A percentile compares a stretch with the other conserved stretches of the same genome.
Conservation (phyloP, 2,113 vertebrate species). For the Psettodes erumei region DNA sequence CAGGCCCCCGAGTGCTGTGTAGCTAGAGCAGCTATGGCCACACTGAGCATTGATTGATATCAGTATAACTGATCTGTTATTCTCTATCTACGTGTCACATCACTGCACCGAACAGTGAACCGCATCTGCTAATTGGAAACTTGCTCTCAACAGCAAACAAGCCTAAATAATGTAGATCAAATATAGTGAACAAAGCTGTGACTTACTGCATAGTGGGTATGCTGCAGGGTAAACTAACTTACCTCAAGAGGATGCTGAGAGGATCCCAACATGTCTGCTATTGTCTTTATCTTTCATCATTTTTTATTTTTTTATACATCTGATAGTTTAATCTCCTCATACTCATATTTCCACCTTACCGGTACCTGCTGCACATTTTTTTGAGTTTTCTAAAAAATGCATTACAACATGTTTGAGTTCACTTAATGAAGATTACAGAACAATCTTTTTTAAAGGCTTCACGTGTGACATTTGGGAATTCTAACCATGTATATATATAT, state of each 20-base stretch:
- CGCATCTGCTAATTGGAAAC: constrained; percentile 52
- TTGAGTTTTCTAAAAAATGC: not conserved
- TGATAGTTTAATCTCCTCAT: constrained; percentile 40
- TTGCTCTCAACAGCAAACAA: constrained; percentile 14
- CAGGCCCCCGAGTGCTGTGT: constrained; percentile 37
- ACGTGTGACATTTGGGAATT: not conserved
- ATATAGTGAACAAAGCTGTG: constrained; percentile 1
- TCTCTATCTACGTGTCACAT: constrained; percentile 55
- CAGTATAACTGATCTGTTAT: constrained; percentile 53
- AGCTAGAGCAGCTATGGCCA: constrained; percentile 8
- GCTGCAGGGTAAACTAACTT: not conserved
- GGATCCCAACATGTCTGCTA: not conserved
- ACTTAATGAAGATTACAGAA: not conserved
- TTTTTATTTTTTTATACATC: constrained; percentile 12
- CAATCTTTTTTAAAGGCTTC: not conserved
- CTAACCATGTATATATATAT: not conserved
- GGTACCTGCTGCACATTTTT: not conserved
- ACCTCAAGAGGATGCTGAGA: constrained; percentile 9
- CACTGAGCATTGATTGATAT: constrained; percentile 30
- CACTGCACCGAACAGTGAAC: constrained; percentile 22
- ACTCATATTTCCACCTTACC: constrained; percentile 16
- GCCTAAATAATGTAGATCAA: not conserved
- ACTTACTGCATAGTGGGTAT: constrained; percentile 11
- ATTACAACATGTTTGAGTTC: not conserved
- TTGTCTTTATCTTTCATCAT: constrained; percentile 1